Base-by-base conservation (phyloP, 2,888 invertebrate genomes). In the Coremacera marginata region DNA sequence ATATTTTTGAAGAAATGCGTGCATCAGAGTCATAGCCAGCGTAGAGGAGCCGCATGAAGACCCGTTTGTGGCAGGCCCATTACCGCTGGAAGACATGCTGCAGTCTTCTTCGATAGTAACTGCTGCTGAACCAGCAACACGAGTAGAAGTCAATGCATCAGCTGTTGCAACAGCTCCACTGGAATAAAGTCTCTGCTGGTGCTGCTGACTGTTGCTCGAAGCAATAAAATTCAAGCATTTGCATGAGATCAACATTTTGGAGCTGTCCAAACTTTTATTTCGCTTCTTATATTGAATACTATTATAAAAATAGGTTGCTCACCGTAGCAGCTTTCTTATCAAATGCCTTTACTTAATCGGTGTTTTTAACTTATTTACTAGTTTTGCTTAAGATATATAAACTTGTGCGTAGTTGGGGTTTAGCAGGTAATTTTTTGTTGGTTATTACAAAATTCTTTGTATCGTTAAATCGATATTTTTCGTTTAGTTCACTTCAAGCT, bases 211-310 rank as follows among this genome's bases (percentile, higher is more conserved):
- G 77, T 80, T 80, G 79, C 82, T 83, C 79, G 83, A 81, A 76
- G 84, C 88, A 81, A 84, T 82, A 82, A 88, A 85, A 90, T 95
- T 95, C 85, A 94, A 90, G 90, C 95, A 95, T 91, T 94, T 93
- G 90, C 95, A 95, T 86, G 93, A 92, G 82, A 88, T 86, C 84
- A 87, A 83, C 88, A 88, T 89, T 80, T 81, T 83, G 11, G 16
- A 70, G 31, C 63, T 19, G 57, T 63, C 16, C n/a, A 70, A 49
- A 65, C 25, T 31, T 27, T 31, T 31, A n/a, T 31, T 31, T 65
- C n/a, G 14, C 37, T 31, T 37, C 16, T 1, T 55, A 19, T 31
- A 14, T 37, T 34, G 9, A 25, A 22, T 68, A 68, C 4, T 1
- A 9, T 5, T 25, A 16, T 22, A 27, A 49, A 51, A 68, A n/a